These are phyloP conservation scores for Ormyrus pomaceus DNA, from an alignment of 2,888 invertebrate species.

Conservation along the genomic window DNA sequence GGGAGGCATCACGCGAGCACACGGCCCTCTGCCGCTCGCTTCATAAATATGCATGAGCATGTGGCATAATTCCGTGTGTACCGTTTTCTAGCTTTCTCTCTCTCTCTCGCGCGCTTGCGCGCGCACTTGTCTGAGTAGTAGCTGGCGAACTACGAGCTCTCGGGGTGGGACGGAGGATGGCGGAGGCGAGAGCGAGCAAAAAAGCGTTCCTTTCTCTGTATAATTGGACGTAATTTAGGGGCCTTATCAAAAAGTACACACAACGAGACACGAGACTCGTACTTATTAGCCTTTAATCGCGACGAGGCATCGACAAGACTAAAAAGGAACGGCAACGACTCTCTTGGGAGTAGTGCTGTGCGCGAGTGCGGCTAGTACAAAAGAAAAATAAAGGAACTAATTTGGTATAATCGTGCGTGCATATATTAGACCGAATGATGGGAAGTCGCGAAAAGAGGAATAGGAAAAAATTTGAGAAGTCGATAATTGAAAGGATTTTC, in stretches of 20 bases:
- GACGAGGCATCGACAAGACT: slow-evolving; percentile 13
- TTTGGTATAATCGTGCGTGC: too few relatives aligned
- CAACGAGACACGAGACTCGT: slow-evolving; percentile 25
- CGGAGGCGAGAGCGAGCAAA: slow-evolving; percentile 6
- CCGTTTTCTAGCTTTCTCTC: slow-evolving; percentile 19
- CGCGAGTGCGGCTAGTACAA: too few relatives aligned
- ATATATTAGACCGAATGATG: too few relatives aligned
- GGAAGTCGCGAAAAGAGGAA: too few relatives aligned
- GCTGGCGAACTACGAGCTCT: neutral
- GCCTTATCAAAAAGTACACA: slow-evolving; percentile 50
- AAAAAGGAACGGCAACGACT: neutral
- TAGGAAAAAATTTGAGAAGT: too few relatives aligned
- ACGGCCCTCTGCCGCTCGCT: neutral
- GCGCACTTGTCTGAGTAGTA: neutral
- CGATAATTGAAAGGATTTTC: too few relatives aligned
- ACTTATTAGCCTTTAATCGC: slow-evolving; percentile 38
- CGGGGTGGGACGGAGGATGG: neutral
- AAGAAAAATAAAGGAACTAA: too few relatives aligned
- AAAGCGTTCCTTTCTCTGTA: slow-evolving; percentile 36
- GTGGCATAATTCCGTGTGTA: slow-evolving; percentile 56
- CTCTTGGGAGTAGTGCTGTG: neutral
- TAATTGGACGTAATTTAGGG: slow-evolving; percentile 52
- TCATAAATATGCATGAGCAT: slow-evolving; percentile 57
- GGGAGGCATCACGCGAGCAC: slow-evolving; percentile 41
- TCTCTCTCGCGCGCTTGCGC: slow-evolving; percentile 12